Conservation (phyloP, 2,888 invertebrate genomes). For the Lepidochitona cinerea region DNA sequence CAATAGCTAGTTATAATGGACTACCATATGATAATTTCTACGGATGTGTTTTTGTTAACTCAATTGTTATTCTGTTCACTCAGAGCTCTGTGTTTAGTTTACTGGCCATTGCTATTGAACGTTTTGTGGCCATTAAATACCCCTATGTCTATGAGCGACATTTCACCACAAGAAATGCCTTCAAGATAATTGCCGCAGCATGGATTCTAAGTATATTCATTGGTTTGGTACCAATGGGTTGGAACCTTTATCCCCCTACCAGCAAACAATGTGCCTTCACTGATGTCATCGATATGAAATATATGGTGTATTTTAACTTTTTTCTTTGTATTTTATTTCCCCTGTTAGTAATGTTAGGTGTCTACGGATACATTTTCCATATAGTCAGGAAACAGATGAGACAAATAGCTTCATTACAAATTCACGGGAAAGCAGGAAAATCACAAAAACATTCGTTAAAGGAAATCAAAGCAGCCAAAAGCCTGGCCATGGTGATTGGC, state of each 20-base stretch:
- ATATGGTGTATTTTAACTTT: slow-evolving; percentile 68
- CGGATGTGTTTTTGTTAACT: slow-evolving; percentile 64
- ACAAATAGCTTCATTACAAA: slow-evolving; percentile 47
- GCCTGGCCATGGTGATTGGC: slow-evolving; percentile 60
- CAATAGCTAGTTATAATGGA: slow-evolving; percentile 49
- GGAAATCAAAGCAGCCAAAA: slow-evolving; percentile 64
- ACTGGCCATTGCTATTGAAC: slow-evolving; percentile 62
- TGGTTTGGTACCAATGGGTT: slow-evolving; percentile 65
- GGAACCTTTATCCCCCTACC: slow-evolving; percentile 51
- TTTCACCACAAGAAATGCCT: slow-evolving; percentile 48
- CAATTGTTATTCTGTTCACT: slow-evolving; percentile 61
- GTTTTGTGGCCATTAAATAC: slow-evolving; percentile 63
- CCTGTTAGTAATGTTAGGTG: slow-evolving; percentile 55
- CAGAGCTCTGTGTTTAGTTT: slow-evolving; percentile 67
- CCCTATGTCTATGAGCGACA: slow-evolving; percentile 59
- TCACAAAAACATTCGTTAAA: slow-evolving; percentile 34
- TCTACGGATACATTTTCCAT: slow-evolving; percentile 65
- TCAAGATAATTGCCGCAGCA: slow-evolving; percentile 40
- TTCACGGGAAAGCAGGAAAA: slow-evolving; percentile 13
- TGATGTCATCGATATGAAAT: slow-evolving; percentile 62
- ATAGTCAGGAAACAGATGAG: slow-evolving; percentile 57
- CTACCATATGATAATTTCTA: slow-evolving; percentile 49
- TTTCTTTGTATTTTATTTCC: slow-evolving; percentile 62
- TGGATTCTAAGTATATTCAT: slow-evolving; percentile 60
- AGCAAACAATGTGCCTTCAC: slow-evolving; percentile 56